Conservation (phyloP, 1,140 invertebrate genomes). For the Drosophila subobscura region DNA sequence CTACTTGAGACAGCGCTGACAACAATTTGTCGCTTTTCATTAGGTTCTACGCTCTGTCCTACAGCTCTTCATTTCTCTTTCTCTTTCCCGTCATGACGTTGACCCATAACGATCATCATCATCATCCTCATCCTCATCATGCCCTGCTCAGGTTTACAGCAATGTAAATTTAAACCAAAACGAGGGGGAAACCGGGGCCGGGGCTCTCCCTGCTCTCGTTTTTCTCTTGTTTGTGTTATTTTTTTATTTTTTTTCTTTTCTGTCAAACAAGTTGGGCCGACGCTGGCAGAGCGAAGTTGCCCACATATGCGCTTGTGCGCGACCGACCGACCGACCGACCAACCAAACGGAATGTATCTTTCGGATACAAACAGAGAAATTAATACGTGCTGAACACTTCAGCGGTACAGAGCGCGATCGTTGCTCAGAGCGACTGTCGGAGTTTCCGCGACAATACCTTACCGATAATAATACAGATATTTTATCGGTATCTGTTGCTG, state of each 20-base stretch:
- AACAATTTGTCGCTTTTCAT: slow-evolving; percentile 67
- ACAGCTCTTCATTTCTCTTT: not conserved
- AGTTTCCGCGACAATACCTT: slow-evolving; percentile 1
- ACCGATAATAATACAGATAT: too few relatives aligned
- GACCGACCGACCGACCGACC: slow-evolving; percentile 43
- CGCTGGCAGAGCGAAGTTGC: slow-evolving; percentile 54
- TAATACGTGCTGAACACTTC: slow-evolving; percentile 78
- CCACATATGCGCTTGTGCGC: slow-evolving; percentile 68
- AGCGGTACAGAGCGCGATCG: slow-evolving; percentile 72
- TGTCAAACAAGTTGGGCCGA: slow-evolving; percentile 75
- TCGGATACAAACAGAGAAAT: slow-evolving; percentile 76
- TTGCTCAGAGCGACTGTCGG: slow-evolving; percentile 10
- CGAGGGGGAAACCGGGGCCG: slow-evolving; percentile 27
- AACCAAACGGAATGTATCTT: slow-evolving; percentile 70
- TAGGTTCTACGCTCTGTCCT: slow-evolving; percentile 17
- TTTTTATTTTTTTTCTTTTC: slow-evolving; percentile 11
- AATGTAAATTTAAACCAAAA: slow-evolving; percentile 65
- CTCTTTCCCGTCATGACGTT: slow-evolving; percentile 1
- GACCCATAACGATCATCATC: slow-evolving; percentile 30
- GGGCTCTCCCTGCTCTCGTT: slow-evolving; percentile 36
- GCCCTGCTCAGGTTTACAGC: slow-evolving; percentile 14
- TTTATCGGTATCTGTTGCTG: slow-evolving; percentile 12
- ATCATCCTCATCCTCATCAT: not conserved
- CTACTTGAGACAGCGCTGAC: slow-evolving; percentile 66
- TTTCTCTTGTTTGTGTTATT: slow-evolving; percentile 34